These are phyloP conservation scores for Ennomos quercinarius DNA, from an alignment of 2,888 invertebrate species.

Conservation along the genomic window DNA sequence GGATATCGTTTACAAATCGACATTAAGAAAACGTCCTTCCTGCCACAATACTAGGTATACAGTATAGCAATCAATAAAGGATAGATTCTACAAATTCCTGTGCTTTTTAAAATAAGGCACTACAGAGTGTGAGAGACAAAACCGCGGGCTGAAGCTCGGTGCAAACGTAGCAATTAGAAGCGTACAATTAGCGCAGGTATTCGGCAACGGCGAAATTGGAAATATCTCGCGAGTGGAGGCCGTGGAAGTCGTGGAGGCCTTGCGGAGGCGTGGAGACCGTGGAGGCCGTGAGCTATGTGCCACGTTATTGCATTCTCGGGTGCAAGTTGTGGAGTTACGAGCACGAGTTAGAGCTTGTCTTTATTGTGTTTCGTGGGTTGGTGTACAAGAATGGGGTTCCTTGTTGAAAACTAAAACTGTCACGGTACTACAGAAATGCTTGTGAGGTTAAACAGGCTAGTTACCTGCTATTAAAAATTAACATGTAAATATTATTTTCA, in stretches of 20 bases:
- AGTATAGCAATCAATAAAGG: too few species aligned
- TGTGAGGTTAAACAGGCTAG: too few species aligned
- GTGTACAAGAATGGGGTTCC: not conserved
- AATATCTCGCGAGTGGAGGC: constrained; percentile 39
- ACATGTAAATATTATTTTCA: too few species aligned
- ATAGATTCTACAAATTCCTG: not conserved
- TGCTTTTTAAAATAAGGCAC: too few species aligned
- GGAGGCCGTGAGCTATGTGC: constrained; percentile 15
- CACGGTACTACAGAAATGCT: too few species aligned
- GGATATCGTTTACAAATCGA: too few species aligned
- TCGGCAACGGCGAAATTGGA: constrained; percentile 49
- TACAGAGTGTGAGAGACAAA: not conserved
- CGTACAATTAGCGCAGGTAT: constrained; percentile 55
- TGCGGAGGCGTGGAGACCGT: not conserved
- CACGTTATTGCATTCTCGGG: constrained; percentile 49
- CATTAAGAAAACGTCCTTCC: too few species aligned
- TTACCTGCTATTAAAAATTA: too few species aligned
- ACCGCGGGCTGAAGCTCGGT: not conserved
- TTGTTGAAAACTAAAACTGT: too few species aligned
- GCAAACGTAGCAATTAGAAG: constrained; percentile 45
- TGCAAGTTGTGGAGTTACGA: constrained; percentile 36
- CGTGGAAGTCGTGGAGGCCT: not conserved
- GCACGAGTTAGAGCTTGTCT: not conserved
- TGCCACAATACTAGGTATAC: too few species aligned
- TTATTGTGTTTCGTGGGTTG: not conserved